Conservation (phyloP, 2,113 vertebrate genomes). For the Pluvianellus socialis region DNA sequence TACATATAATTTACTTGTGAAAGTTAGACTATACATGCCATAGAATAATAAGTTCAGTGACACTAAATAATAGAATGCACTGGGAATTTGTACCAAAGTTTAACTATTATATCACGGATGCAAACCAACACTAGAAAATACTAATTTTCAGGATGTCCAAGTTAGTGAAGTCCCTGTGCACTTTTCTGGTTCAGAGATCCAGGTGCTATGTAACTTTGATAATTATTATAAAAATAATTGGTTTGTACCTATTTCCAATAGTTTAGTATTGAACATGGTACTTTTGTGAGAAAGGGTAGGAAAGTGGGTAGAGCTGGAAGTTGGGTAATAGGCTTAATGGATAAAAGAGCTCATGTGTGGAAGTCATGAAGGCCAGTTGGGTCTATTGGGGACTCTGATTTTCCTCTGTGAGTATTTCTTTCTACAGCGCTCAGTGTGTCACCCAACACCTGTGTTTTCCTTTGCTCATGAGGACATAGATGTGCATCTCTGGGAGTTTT, state of each 20-base stretch:
- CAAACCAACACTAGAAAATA: not conserved
- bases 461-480: not conserved
- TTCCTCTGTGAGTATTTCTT: not conserved
- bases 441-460: fast-evolving
- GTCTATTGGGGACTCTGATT: not conserved
- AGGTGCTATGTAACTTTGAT: not conserved
- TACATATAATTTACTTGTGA: not conserved
- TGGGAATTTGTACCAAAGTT: not conserved
- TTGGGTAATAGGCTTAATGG: not conserved
- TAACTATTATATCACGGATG: not conserved
- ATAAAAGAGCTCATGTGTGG: not conserved
- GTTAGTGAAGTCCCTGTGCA: not conserved
- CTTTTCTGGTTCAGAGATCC: not conserved
- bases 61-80: not conserved
- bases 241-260: not conserved
- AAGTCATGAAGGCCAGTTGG: fast-evolving
- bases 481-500: not conserved
- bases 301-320: not conserved
- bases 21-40: not conserved
- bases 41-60: not conserved
- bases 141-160: not conserved
- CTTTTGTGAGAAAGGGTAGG: not conserved
- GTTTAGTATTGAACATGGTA: not conserved
- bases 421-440: not conserved
- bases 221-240: not conserved